A percentile compares a stretch with the other conserved stretches of the same genome.
Evolutionary conservation across 1,140 invertebrate species (phyloP).

Genomic region (Trichonephila clavata): DNA sequence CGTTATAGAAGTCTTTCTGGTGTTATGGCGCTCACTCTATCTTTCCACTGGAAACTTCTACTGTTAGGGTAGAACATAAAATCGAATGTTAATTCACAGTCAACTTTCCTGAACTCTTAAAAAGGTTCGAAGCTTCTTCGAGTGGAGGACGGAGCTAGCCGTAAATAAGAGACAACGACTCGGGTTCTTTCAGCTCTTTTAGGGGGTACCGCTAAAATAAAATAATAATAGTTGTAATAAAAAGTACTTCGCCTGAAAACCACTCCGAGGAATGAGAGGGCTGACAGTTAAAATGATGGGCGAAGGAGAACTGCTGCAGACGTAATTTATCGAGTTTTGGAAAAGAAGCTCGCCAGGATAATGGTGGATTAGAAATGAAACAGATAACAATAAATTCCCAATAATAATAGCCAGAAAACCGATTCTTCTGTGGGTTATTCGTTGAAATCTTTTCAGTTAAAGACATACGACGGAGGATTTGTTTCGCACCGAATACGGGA

Average conservation of each 20-base stretch:
- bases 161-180: conserved; percentile 33
- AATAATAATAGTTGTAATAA: conserved; percentile 69
- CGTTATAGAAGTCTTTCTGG: background rate
- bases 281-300: conserved; percentile 72
- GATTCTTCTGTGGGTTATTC: conserved; percentile 29
- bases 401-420: conserved; percentile 56
- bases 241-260: conserved; percentile 44
- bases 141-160: background rate
- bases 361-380: conserved; percentile 70
- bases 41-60: background rate
- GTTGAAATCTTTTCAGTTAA: conserved; percentile 11
- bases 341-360: conserved; percentile 16
- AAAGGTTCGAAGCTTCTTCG: background rate
- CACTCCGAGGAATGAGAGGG: conserved; percentile 55
- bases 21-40: background rate
- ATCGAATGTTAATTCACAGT: conserved; percentile 57
- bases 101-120: conserved; percentile 1
- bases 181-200: conserved; percentile 8
- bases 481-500: background rate
- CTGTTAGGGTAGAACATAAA: conserved; percentile 32
- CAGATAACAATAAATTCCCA: conserved; percentile 72
- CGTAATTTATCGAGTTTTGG: conserved; percentile 60
- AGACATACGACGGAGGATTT: background rate
- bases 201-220: conserved; percentile 36
- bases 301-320: conserved; percentile 47